A percentile compares a stretch with the other conserved stretches of the same genome.
phyloP scores from a whole-genome alignment of 1,140 invertebrate genomes.

The Ylistrum balloti region DNA sequence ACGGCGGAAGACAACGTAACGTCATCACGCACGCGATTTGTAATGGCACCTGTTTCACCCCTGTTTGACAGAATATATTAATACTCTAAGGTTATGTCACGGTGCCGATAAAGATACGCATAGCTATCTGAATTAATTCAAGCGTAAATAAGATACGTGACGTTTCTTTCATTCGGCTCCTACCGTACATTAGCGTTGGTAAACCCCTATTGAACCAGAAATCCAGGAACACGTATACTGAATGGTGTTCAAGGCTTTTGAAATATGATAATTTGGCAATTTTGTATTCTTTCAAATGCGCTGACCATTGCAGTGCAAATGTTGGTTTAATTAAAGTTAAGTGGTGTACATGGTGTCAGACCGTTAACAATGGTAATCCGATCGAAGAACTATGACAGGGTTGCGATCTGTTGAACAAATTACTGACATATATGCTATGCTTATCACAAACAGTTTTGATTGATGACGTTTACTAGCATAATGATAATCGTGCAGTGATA shows the following conservation, averaged over 20 bases:
- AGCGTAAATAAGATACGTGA: conserved; percentile 12
- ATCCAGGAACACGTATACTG: not conserved
- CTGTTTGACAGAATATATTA: conserved; percentile 29
- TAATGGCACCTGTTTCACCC: conserved; percentile 37
- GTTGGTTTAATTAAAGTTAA: conserved; percentile 18
- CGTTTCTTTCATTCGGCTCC: not conserved
- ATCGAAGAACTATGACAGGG: not conserved
- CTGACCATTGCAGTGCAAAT: conserved; percentile 8
- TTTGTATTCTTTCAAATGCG: conserved; percentile 4
- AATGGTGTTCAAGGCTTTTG: not conserved
- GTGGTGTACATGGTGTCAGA: not conserved
- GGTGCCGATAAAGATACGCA: conserved; percentile 25
- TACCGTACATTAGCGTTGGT: conserved; percentile 25
- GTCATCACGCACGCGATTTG: conserved; percentile 37
- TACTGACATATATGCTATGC: not conserved
- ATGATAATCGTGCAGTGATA: no score
- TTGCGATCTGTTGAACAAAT: not conserved
- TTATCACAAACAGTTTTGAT: not conserved
- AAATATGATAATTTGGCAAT: conserved; percentile 30
- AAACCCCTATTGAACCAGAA: conserved; percentile 33
- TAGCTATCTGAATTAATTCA: conserved; percentile 36
- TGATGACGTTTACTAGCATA: no score
- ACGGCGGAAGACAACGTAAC: conserved; percentile 32
- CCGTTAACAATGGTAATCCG: not conserved
- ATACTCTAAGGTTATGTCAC: conserved; percentile 30